A percentile compares a stretch with the other conserved stretches of the same genome.
Conservation (phyloP, 2,113 vertebrate species). For the Glaucidium brasilianum region DNA sequence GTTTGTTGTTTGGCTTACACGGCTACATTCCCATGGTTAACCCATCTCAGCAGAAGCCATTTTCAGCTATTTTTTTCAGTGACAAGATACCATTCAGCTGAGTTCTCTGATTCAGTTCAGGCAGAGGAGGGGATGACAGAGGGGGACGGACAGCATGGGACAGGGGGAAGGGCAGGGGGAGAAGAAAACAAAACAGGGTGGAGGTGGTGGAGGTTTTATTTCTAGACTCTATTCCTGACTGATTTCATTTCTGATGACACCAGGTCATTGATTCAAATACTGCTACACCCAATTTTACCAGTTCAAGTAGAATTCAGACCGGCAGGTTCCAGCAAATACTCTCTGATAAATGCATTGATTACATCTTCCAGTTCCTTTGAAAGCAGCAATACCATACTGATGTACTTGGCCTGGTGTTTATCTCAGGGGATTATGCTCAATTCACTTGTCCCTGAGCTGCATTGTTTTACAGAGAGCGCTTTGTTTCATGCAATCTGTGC, state of each 20-base stretch:
- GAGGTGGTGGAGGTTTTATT: background rate
- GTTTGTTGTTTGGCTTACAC: background rate
- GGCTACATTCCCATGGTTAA: background rate
- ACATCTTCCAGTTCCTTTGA: background rate
- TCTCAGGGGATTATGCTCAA: background rate
- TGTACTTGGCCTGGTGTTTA: background rate
- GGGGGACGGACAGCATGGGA: too few relatives aligned
- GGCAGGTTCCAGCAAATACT: background rate
- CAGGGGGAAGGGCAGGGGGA: background rate
- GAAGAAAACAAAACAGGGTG: background rate
- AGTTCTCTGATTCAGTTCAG: background rate
- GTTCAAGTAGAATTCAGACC: background rate
- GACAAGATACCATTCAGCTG: background rate
- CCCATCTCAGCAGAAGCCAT: background rate
- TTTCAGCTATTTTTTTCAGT: background rate
- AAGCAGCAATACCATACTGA: background rate
- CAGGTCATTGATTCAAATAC: background rate
- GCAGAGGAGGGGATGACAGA: too few relatives aligned
- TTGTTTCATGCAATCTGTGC: background rate
- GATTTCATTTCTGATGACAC: background rate
- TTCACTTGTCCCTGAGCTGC: background rate
- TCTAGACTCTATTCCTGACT: background rate
- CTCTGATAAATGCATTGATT: background rate
- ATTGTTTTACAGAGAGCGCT: background rate
- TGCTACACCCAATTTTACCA: background rate